A percentile compares a stretch with the other conserved stretches of the same genome.
Conservation (phyloP, 30 jellyfish, hydroid and myxozoan species). For the Aurelia coerulea region DNA sequence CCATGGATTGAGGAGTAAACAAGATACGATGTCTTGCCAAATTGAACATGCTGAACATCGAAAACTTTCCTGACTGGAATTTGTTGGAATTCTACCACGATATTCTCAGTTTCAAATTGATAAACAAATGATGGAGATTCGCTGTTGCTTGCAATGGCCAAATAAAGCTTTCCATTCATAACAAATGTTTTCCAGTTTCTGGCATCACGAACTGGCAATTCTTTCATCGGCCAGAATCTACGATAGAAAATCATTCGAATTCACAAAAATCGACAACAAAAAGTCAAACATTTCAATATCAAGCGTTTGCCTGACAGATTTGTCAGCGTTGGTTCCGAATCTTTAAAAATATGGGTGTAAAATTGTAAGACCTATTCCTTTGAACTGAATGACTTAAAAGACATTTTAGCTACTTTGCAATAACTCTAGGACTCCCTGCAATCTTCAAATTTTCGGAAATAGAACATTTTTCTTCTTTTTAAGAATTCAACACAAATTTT, state of each 20-base stretch:
- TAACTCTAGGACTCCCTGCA: too few relatives aligned
- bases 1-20: slow-evolving; percentile 61
- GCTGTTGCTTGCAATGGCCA: slow-evolving; percentile 89
- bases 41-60: slow-evolving; percentile 71
- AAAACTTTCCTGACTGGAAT: slow-evolving; percentile 77
- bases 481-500: too few relatives aligned
- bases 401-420: too few relatives aligned
- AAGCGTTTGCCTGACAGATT: too few relatives aligned
- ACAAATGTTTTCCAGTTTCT: slow-evolving; percentile 92
- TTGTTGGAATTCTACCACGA: slow-evolving; percentile 68
- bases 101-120: slow-evolving; percentile 32
- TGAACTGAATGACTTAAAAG: too few relatives aligned
- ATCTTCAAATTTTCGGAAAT: too few relatives aligned
- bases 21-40: slow-evolving; percentile 36
- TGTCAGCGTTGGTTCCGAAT: too few relatives aligned
- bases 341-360: too few relatives aligned
- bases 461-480: too few relatives aligned
- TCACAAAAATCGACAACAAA: neutral
- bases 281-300: too few relatives aligned
- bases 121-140: slow-evolving; percentile 63
- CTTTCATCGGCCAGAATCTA: slow-evolving; percentile 61
- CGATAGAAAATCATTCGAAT: neutral
- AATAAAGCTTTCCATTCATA: slow-evolving; percentile 54
- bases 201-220: slow-evolving; percentile 62
- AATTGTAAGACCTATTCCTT: too few relatives aligned